These are phyloP conservation scores for Pseudomyrmex gracilis DNA, from an alignment of 1,140 invertebrate genomes.

Conservation along the genomic window DNA sequence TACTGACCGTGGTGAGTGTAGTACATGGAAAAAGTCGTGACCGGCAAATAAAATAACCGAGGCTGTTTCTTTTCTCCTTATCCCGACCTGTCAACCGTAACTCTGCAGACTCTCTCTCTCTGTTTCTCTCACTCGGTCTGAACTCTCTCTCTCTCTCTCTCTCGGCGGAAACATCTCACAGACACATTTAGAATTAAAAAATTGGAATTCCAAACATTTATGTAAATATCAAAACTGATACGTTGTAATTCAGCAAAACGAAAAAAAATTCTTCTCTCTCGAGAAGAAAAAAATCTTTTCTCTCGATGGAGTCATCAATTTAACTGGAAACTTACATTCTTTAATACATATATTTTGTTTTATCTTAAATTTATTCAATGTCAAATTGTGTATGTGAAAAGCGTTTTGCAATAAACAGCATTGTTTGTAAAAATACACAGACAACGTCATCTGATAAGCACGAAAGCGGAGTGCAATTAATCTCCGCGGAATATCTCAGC, in stretches of 20 bases:
- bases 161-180: background rate
- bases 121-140: conserved; percentile 25
- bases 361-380: no score
- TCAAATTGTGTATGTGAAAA: no score
- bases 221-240: background rate
- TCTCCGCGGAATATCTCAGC: conserved; percentile 23
- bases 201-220: background rate
- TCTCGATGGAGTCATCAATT: no score
- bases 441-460: background rate
- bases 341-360: no score
- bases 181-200: background rate
- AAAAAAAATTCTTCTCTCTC: background rate
- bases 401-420: no score
- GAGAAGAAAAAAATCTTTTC: background rate
- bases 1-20: conserved; percentile 20
- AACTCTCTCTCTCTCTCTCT: background rate
- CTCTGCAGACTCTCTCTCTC: conserved; percentile 11
- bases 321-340: no score
- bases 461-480: conserved; percentile 17
- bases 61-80: conserved; percentile 40
- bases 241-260: background rate
- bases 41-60: conserved; percentile 57
- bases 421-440: background rate
- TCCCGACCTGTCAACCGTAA: conserved; percentile 59
- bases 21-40: conserved; percentile 56